phyloP scores from a whole-genome alignment of 2,888 invertebrate species.

The Vanessa cardui region DNA sequence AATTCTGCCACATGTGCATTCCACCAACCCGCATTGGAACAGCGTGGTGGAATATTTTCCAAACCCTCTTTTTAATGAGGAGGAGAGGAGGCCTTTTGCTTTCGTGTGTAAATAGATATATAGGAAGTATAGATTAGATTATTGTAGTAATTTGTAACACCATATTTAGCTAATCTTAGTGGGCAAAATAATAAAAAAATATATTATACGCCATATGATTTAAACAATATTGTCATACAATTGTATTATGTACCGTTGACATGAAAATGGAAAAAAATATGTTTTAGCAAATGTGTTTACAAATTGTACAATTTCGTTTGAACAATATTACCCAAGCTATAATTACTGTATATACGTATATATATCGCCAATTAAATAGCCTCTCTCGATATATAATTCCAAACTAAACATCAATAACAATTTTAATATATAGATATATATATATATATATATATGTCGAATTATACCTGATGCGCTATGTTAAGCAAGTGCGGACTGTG shows the following conservation, averaged over 20 bases:
- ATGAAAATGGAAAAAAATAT: background rate
- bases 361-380: constrained; percentile 17
- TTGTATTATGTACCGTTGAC: background rate
- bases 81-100: no score
- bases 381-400: constrained; percentile 9
- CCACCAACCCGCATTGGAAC: no score
- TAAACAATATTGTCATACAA: background rate
- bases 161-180: no score
- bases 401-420: constrained; percentile 32
- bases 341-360: constrained; percentile 21
- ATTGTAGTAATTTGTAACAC: no score
- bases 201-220: no score
- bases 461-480: constrained; percentile 72
- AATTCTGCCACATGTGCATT: no score
- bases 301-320: background rate
- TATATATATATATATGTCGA: no score
- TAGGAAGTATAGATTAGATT: no score
- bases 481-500: constrained; percentile 68
- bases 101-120: no score
- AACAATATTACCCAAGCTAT: constrained; percentile 2
- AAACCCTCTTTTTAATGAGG: no score
- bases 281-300: background rate
- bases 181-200: no score
- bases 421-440: background rate
- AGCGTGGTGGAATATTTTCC: no score